A percentile compares a stretch with the other conserved stretches of the same genome.
phyloP scores from a whole-genome alignment of 2,888 invertebrate species.

The Oligia strigilis region DNA sequence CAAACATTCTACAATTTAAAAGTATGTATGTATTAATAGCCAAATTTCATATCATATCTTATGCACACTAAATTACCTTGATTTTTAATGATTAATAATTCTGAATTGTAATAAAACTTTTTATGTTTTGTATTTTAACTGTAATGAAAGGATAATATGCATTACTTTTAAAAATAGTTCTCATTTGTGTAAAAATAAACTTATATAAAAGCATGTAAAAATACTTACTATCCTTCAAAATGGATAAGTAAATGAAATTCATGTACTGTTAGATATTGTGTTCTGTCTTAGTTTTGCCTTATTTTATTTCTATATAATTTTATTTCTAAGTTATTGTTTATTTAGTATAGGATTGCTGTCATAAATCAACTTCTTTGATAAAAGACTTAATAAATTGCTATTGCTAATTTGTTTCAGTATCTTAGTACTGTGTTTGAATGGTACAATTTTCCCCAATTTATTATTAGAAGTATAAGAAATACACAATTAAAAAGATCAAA shows the following conservation, averaged over 20 bases:
- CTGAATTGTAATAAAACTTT: slow-evolving; percentile 28
- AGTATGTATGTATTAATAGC: slow-evolving; percentile 27
- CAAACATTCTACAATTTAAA: slow-evolving; percentile 26
- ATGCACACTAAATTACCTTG: slow-evolving; percentile 29
- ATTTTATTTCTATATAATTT: slow-evolving; percentile 16
- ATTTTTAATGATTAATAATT: slow-evolving; percentile 26
- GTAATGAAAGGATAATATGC: slow-evolving; percentile 1
- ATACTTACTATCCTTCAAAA: background rate
- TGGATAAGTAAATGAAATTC: slow-evolving; percentile 3
- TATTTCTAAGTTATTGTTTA: slow-evolving; percentile 41
- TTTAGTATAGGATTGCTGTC: slow-evolving; percentile 20
- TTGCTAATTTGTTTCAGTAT: slow-evolving; percentile 19
- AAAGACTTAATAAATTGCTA: slow-evolving; percentile 27
- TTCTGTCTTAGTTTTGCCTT: slow-evolving; percentile 6
- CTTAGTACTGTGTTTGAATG: slow-evolving; percentile 40
- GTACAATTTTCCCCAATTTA: slow-evolving; percentile 17
- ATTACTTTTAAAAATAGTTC: background rate
- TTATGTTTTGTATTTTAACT: slow-evolving; percentile 32
- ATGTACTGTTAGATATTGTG: background rate
- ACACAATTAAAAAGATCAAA: background rate
- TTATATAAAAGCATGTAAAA: background rate
- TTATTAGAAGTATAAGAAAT: background rate
- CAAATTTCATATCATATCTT: slow-evolving; percentile 15
- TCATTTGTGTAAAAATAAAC: background rate
- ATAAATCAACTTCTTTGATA: slow-evolving; percentile 7